A percentile compares a stretch with the other conserved stretches of the same genome.
Conservation (phyloP, 2,888 invertebrate species). For the Morpho achilles region DNA sequence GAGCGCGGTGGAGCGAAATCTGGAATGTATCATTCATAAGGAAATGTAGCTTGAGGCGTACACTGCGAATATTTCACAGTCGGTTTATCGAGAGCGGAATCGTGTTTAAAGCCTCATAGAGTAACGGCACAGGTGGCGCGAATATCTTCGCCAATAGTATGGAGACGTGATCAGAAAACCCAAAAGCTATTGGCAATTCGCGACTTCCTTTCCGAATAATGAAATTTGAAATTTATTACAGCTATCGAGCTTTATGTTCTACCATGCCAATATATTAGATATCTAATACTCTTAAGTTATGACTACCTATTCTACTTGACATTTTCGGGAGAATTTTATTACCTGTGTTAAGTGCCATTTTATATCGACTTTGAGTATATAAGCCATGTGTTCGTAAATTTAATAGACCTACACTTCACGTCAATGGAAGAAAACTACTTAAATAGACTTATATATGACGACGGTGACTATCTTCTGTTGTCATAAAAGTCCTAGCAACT, state of each 20-base stretch:
- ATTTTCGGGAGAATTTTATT: slow-evolving; percentile 10
- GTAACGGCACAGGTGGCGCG: slow-evolving; percentile 67
- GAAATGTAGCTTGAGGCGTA: slow-evolving; percentile 56
- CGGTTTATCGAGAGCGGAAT: slow-evolving; percentile 69
- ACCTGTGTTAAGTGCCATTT: slow-evolving; percentile 5
- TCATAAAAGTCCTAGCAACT: too few relatives aligned
- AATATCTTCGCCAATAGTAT: slow-evolving; percentile 74
- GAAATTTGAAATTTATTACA: slow-evolving; percentile 74
- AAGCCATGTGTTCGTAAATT: neutral
- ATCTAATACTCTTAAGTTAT: slow-evolving; percentile 18
- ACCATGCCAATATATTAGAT: slow-evolving; percentile 63
- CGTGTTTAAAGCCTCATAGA: slow-evolving; percentile 74
- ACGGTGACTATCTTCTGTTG: too few relatives aligned
- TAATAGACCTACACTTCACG: slow-evolving; percentile 20
- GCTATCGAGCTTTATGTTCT: slow-evolving; percentile 50
- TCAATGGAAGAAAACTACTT: slow-evolving; percentile 27
- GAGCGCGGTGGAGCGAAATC: slow-evolving; percentile 37
- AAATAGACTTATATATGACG: too few relatives aligned
- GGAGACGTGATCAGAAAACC: slow-evolving; percentile 73
- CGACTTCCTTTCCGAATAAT: slow-evolving; percentile 75
- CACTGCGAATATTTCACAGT: slow-evolving; percentile 71
- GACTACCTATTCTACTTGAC: slow-evolving; percentile 4
- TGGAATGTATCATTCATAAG: slow-evolving; percentile 75
- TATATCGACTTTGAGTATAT: too few relatives aligned
- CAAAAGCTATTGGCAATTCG: slow-evolving; percentile 67